phyloP scores from a whole-genome alignment of 2,888 invertebrate genomes.

The Xanthostigma xanthostigma region DNA sequence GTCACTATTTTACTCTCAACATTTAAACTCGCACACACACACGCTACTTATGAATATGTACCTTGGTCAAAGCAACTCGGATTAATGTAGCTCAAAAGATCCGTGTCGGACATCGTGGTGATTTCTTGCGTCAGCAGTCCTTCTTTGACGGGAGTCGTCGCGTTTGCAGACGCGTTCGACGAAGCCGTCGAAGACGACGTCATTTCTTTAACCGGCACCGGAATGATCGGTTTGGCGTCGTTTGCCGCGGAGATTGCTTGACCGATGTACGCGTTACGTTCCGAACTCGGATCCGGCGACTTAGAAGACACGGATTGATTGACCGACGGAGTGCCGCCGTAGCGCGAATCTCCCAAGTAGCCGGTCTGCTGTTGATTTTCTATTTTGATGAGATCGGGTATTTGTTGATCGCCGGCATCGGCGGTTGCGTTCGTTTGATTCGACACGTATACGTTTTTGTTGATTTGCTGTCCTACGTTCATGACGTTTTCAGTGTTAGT shows the following conservation, averaged over 20 bases:
- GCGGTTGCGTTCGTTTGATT: not conserved
- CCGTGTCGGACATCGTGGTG: slow-evolving; percentile 74
- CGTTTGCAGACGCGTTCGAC: slow-evolving; percentile 13
- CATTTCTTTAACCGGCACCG: slow-evolving; percentile 20
- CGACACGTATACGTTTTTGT: not conserved
- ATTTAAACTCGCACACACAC: too few species aligned
- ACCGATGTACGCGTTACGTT: not conserved
- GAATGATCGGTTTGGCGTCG: slow-evolving; percentile 15
- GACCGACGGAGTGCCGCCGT: not conserved
- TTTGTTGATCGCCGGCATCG: not conserved
- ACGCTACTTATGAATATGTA: slow-evolving; percentile 20
- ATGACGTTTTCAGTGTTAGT: too few species aligned
- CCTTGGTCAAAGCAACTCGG: slow-evolving; percentile 78
- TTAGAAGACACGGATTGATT: too few species aligned
- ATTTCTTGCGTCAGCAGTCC: slow-evolving; percentile 54
- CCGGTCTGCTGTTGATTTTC: not conserved
- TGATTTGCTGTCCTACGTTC: not conserved
- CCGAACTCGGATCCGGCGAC: too few species aligned
- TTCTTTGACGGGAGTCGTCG: slow-evolving; percentile 27
- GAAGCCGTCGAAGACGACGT: slow-evolving; percentile 15
- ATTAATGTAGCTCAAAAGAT: slow-evolving; percentile 77
- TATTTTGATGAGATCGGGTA: not conserved
- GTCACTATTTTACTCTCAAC: too few species aligned
- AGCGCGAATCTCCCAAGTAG: not conserved
- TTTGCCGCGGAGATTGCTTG: slow-evolving; percentile 1